Conservation (phyloP, 2,797 vertebrate species). For the Molossus alvarezi region DNA sequence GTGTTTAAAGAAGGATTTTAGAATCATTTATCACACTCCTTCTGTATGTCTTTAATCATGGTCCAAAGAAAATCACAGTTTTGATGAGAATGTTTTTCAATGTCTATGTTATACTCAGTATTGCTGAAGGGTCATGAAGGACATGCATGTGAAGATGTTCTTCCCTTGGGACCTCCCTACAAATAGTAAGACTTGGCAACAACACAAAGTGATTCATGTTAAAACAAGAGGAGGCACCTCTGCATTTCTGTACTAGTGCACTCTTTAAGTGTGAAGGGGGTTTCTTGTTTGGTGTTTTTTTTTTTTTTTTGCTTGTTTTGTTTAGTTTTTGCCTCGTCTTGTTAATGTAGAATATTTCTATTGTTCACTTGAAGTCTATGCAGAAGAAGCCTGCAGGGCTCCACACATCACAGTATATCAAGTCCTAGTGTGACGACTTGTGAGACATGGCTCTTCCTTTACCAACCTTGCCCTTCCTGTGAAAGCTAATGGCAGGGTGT, state of each 20-base stretch:
- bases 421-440: not conserved
- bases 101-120: not conserved
- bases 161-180: conserved; percentile 44
- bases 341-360: not conserved
- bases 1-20: conserved; percentile 33
- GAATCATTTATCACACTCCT: not conserved
- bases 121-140: not conserved
- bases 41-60: conserved; percentile 30
- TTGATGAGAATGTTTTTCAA: not conserved
- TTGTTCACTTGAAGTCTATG: not conserved
- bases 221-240: not conserved
- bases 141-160: not conserved
- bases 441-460: not conserved
- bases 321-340: not conserved
- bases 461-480: not conserved
- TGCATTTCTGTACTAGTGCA: not conserved
- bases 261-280: conserved; percentile 66
- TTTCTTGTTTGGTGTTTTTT: not conserved
- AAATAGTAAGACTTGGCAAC: conserved; percentile 63
- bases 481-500: not conserved
- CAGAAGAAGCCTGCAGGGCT: not conserved
- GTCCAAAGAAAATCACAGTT: not conserved
- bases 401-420: not conserved
- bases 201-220: not conserved
- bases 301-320: not conserved